A percentile compares a stretch with the other conserved stretches of the same genome.
Evolutionary conservation across 2,797 vertebrate genomes (phyloP).

Genomic region (Acrossocheilus fasciatus): DNA sequence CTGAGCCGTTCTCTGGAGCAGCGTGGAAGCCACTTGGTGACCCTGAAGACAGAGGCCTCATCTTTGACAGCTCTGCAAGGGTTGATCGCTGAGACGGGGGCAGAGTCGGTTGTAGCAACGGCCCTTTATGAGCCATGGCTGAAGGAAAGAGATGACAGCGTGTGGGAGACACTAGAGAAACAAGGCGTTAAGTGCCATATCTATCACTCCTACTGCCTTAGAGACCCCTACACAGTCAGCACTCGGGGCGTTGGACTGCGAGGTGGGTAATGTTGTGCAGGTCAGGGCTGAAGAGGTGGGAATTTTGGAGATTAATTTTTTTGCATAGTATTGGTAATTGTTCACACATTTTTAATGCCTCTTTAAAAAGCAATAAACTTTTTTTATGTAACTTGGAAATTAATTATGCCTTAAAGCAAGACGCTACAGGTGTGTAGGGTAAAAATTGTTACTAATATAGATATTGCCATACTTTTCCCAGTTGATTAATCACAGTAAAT

Average conservation of each 20-base stretch:
- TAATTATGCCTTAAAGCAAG: neutral
- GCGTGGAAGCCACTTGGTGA: conserved; percentile 73
- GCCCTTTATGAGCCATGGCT: conserved; percentile 81
- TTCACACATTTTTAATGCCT: neutral
- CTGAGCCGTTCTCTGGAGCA: conserved; percentile 69
- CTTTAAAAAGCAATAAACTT: neutral
- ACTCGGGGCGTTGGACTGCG: conserved; percentile 78
- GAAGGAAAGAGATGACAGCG: conserved; percentile 73
- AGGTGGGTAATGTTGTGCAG: conserved; percentile 64
- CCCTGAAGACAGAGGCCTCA: conserved; percentile 59
- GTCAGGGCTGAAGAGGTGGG: neutral
- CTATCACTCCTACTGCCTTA: conserved; percentile 78
- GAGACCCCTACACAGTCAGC: conserved; percentile 77
- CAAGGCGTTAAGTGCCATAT: conserved; percentile 68
- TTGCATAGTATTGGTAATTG: neutral
- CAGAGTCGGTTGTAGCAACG: conserved; percentile 73
- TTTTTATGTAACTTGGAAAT: neutral
- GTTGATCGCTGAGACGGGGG: conserved; percentile 70
- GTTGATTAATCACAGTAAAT: neutral
- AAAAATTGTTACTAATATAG: neutral
- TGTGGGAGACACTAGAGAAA: conserved; percentile 67
- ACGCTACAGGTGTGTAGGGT: neutral
- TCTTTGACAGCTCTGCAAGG: conserved; percentile 65
- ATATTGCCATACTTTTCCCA: no score
- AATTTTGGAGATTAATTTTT: neutral